Base-by-base conservation (phyloP, 2,888 invertebrate species). In the Agrochola litura region DNA sequence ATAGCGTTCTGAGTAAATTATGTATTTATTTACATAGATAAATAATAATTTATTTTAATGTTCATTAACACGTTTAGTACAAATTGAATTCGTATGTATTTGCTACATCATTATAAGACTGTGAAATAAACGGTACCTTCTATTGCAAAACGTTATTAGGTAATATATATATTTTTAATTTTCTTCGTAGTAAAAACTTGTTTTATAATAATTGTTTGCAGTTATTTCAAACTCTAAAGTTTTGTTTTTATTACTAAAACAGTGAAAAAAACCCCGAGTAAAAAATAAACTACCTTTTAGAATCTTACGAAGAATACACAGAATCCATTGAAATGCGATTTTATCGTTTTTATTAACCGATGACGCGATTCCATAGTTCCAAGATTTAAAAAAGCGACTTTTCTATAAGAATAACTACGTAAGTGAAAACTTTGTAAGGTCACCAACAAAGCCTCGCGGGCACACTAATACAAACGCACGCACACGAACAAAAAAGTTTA, bases 401-500 rank as follows among this genome's bases (percentile, higher is more conserved):
- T 88, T 87, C 84, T 84, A 82, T 46, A 73, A 78, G 70, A 86
- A 81, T 81, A 84, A 72, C 84, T 89, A 91, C 89, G 86, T 88
- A 89, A 94, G 93, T 94, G 96, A 96, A 96, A 96, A 95, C 93
- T 95, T 93, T 90, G 93, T 94, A 94, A 95, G 95, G 95, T 95
- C 93, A 93, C 92, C 91, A 92, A 94, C 93, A 94, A 95, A 95
- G 94, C 95, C 94, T 93, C 92, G 89, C 90, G 88, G 92, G 91
- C 95, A 94, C 95, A 95, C 94, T 87, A 91, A 90, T 91, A 92
- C 91, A 91, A 91, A 90, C 91, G 89, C 93, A 95, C 96, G 93
- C 96, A 96, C 96, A 95, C 95, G 86, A 90, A 93, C 90, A 93
- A 95, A 96, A 95, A 96, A 96, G 95, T 95, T 95, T 95, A 96